Evolutionary conservation across 2,888 invertebrate species (phyloP).

Genomic region (Herminia tarsipennalis): DNA sequence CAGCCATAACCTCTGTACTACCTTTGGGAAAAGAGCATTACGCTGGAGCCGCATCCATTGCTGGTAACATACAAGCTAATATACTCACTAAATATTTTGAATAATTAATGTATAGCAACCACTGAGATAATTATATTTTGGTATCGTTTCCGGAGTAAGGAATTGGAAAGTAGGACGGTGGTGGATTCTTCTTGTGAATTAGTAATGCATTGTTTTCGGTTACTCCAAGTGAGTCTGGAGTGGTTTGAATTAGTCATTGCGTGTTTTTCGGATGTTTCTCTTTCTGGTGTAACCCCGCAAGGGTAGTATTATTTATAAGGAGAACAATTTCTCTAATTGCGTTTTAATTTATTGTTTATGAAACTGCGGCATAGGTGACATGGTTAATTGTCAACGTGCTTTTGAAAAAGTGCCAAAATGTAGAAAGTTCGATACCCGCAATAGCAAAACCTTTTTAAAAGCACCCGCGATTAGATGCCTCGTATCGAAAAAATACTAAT

Average conservation of each 20-base stretch:
- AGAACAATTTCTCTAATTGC: not conserved
- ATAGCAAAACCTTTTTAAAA: too few relatives aligned
- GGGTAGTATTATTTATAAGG: not conserved
- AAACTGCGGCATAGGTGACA: too few relatives aligned
- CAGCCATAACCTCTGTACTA: constrained; percentile 21
- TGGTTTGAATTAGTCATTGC: constrained; percentile 8
- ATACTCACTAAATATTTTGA: constrained; percentile 63
- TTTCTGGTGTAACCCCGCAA: not conserved
- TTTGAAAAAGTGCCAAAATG: too few relatives aligned
- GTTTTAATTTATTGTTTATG: not conserved
- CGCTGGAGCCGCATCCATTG: constrained; percentile 47
- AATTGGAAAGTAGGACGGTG: constrained; percentile 36
- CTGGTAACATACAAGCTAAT: constrained; percentile 56
- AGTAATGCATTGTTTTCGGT: constrained; percentile 39
- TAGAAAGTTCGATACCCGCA: too few relatives aligned
- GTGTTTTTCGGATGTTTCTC: constrained; percentile 1
- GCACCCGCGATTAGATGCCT: too few relatives aligned
- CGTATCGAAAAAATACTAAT: too few relatives aligned
- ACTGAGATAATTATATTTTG: constrained; percentile 51
- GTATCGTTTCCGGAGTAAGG: constrained; percentile 42
- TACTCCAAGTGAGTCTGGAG: constrained; percentile 18
- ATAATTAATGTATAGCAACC: constrained; percentile 60
- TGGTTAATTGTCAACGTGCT: too few relatives aligned
- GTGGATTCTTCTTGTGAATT: constrained; percentile 41
- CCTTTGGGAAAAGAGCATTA: constrained; percentile 36